Conservation (phyloP, 1,140 invertebrate species). For the Magallana angulata region DNA sequence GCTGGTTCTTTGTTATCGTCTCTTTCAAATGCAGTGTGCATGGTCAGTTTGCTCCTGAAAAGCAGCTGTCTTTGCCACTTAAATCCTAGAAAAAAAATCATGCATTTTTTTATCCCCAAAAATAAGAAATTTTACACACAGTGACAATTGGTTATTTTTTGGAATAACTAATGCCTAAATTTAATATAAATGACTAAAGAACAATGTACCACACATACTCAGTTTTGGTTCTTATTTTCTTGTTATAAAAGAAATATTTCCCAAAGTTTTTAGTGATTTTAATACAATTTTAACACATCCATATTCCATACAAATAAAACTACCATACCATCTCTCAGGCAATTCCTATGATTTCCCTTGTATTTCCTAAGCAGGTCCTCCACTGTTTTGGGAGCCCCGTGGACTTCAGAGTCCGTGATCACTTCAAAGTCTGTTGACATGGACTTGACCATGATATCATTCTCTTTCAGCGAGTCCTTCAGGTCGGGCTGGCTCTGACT, state of each 20-base stretch:
- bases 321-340: constrained; percentile 77
- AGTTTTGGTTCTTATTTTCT: no score
- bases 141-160: no score
- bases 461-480: constrained; percentile 51
- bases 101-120: no score
- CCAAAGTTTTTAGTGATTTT: no score
- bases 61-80: constrained; percentile 95
- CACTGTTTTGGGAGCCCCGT: constrained; percentile 67
- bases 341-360: constrained; percentile 69
- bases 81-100: constrained; percentile 82
- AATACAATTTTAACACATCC: no score
- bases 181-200: no score
- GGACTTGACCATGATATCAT: constrained; percentile 56
- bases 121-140: no score
- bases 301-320: not conserved
- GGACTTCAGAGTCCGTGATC: constrained; percentile 77
- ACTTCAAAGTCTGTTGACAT: constrained; percentile 89
- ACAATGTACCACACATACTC: no score
- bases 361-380: constrained; percentile 70
- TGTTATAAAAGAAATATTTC: no score
- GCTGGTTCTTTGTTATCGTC: constrained; percentile 98
- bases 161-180: no score
- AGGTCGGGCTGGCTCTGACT: constrained; percentile 63
- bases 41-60: constrained; percentile 97
- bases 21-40: constrained; percentile 98